Evolutionary conservation across 1,140 invertebrate species (phyloP).

Genomic region (Procambarus clarkii): DNA sequence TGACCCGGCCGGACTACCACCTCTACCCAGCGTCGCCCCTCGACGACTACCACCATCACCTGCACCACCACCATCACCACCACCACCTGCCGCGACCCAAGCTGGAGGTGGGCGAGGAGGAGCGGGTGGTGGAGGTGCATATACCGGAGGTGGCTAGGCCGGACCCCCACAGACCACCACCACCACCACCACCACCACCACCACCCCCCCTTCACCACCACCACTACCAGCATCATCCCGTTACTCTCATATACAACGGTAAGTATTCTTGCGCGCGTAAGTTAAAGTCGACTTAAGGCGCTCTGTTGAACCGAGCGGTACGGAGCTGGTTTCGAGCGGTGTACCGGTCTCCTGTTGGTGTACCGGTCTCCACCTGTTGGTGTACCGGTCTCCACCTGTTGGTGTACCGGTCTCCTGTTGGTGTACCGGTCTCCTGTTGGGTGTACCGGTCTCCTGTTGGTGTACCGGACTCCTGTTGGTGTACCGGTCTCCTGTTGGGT

Average conservation of each 20-base stretch:
- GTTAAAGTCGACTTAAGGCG: too few species aligned
- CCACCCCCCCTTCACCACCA: slow-evolving; percentile 18
- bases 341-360: too few species aligned
- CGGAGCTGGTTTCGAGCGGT: too few species aligned
- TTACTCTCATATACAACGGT: slow-evolving; percentile 51
- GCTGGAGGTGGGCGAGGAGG: slow-evolving; percentile 39
- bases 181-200: not conserved
- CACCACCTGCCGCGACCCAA: slow-evolving; percentile 21
- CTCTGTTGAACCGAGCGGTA: too few species aligned
- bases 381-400: too few species aligned
- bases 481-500: too few species aligned
- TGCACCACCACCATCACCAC: slow-evolving; percentile 31
- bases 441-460: too few species aligned
- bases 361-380: too few species aligned
- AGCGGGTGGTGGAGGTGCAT: slow-evolving; percentile 46
- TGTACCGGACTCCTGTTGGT: too few species aligned
- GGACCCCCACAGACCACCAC: slow-evolving; percentile 34
- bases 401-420: too few species aligned
- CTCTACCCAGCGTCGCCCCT: slow-evolving; percentile 31
- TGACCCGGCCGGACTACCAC: slow-evolving; percentile 6
- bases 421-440: too few species aligned
- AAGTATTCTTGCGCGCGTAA: not conserved
- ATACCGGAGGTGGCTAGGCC: slow-evolving; percentile 45
- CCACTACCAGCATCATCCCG: slow-evolving; percentile 37
- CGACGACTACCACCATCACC: slow-evolving; percentile 24